Evolutionary conservation across 1,140 invertebrate species (phyloP).

Genomic region (Pentalonia nigronervosa): DNA sequence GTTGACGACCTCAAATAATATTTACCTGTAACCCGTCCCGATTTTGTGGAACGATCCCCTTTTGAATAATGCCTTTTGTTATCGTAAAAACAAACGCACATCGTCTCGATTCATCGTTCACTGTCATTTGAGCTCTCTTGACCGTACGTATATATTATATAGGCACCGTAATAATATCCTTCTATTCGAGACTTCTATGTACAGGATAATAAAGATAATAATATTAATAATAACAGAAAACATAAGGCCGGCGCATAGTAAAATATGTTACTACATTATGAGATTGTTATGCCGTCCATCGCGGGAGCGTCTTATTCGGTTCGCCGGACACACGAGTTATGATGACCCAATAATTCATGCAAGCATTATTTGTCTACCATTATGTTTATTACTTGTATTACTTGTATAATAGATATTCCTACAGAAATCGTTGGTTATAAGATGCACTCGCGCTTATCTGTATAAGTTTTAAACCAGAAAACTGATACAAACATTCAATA

Average conservation of each 20-base stretch:
- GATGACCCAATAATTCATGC: neutral
- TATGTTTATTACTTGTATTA: neutral
- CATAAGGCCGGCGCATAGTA: neutral
- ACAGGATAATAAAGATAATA: neutral
- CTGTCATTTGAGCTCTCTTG: constrained; percentile 1
- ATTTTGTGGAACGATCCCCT: neutral
- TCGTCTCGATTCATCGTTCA: neutral
- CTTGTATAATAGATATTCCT: neutral
- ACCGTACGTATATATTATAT: neutral
- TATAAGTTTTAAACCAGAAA: neutral
- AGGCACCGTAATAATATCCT: neutral
- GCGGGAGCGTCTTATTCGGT: neutral
- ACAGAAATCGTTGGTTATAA: neutral
- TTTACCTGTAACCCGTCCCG: neutral
- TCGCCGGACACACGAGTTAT: neutral
- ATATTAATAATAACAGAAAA: neutral
- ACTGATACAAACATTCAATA: neutral
- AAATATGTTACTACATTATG: neutral
- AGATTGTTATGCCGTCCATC: neutral
- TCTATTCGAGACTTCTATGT: neutral
- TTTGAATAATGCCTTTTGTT: neutral
- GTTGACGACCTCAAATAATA: neutral
- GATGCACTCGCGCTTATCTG: neutral
- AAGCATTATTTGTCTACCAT: neutral
- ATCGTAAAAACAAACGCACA: constrained; percentile 1